Conservation (phyloP, 1,140 invertebrate genomes). For the Steinernema khuongi region DNA sequence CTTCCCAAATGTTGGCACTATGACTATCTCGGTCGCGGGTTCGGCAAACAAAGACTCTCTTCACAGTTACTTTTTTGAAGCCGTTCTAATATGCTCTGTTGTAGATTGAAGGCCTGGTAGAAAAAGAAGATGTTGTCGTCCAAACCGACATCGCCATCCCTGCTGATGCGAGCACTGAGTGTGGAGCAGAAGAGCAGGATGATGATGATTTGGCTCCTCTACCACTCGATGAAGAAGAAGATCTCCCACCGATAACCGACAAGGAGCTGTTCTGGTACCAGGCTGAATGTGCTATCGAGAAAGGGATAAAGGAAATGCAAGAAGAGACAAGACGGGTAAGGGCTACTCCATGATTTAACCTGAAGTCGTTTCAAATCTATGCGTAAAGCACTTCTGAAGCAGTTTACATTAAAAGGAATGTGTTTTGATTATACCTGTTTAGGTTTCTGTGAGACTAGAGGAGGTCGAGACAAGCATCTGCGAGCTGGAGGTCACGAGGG, state of each 20-base stretch:
- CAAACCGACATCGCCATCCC: neutral
- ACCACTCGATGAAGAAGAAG: neutral
- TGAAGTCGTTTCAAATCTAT: neutral
- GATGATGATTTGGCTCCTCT: neutral
- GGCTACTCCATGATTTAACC: too few species aligned
- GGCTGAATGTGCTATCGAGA: neutral
- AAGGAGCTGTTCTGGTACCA: neutral
- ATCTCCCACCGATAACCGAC: neutral
- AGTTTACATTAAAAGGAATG: too few species aligned
- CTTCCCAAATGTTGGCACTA: too few species aligned
- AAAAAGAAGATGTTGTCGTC: neutral
- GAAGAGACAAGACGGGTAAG: neutral
- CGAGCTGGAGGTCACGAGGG: too few species aligned
- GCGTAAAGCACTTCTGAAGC: neutral
- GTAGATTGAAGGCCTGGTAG: neutral
- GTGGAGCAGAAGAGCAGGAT: neutral
- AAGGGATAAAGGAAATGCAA: neutral
- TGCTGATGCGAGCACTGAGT: neutral
- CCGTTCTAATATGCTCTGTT: neutral
- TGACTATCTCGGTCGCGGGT: too few species aligned
- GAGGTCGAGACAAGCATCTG: neutral
- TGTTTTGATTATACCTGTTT: neutral
- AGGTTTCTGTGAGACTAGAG: neutral
- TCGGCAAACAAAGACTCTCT: neutral
- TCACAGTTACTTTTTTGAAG: neutral